Conservation (phyloP, 2,113 vertebrate species). For the Oplegnathus fasciatus region DNA sequence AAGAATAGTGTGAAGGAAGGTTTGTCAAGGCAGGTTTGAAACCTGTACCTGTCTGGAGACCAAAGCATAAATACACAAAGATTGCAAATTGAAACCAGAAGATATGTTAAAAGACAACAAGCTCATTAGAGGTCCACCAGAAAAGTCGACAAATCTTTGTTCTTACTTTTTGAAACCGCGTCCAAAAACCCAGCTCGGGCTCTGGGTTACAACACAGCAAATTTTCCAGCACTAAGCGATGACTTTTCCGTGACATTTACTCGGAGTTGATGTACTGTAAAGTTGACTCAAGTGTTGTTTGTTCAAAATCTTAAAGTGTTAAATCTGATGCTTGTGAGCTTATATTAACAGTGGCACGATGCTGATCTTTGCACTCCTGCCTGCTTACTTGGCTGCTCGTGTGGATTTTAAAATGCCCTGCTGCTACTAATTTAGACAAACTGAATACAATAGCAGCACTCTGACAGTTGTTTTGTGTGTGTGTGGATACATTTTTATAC, state of each 20-base stretch:
- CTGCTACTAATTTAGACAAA: not conserved
- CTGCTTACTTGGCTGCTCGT: conserved; percentile 5
- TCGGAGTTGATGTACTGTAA: conserved; percentile 17
- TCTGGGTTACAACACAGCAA: not conserved
- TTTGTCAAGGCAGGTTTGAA: not conserved
- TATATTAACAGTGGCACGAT: not conserved
- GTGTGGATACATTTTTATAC: not conserved
- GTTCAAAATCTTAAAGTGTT: conserved; percentile 20
- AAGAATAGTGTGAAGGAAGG: not conserved
- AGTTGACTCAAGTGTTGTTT: conserved; percentile 57
- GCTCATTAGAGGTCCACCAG: not conserved
- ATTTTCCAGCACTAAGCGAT: conserved; percentile 11
- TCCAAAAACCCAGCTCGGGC: not conserved
- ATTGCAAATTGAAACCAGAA: not conserved
- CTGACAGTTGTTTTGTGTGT: not conserved
- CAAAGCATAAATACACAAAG: not conserved
- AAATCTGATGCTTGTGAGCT: conserved; percentile 5
- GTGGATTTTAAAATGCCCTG: conserved; percentile 10
- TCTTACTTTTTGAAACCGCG: not conserved
- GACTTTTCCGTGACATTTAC: conserved; percentile 58
- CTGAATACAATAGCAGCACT: not conserved
- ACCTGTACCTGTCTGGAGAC: not conserved
- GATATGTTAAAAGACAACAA: not conserved
- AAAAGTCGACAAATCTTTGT: not conserved
- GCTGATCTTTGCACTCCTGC: conserved; percentile 17